Base-by-base conservation (phyloP, 2,113 vertebrate genomes). In the Melanerpes aurifrons region DNA sequence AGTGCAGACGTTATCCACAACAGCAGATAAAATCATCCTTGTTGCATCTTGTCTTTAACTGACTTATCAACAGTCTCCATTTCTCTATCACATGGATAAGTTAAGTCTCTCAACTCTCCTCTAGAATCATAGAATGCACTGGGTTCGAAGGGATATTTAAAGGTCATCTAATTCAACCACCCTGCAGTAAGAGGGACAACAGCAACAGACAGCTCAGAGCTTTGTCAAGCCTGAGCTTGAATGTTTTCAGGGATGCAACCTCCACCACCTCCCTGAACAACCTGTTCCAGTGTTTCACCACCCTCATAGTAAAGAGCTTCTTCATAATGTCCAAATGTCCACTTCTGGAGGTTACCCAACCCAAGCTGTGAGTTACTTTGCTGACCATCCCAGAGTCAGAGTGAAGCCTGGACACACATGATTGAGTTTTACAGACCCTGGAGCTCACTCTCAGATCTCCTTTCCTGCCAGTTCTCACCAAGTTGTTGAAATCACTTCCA, bases 31-130 rank as follows among this genome's bases (percentile, higher is more conserved):
- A 94, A 84, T 21, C n/a, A 64, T 8, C 25, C 28, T 20, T 10
- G 10, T 7, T 26, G 3, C 25, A 43, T 53, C 45, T n/a, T 35
- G 20, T 1, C 14, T 90, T 86, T 61, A 50, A 28, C 24, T 21
- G 6, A 11, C 72, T 56, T 0, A 15, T 32, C 78, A 28, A 2
- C n/a, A 28, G 26, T 67, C 6, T 0, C 53, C 29, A 1, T 68
- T 91, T 50, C 59, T 80, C n/a, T 31, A 16, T 28, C 50, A 6
- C 24, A 10, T 22, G 35, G 53, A 18, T 32, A 29, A 69, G 31
- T 63, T 28, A 43, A 78, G 20, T 28, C 57, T 77, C 53, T 56
- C 29, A 8, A 7, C n/a, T 87, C 53, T 62, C 16, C n/a, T 73
- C 48, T 22, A 50, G 50, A 50, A 53, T 22, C 50, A 53, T 24